Evolutionary conservation across 2,888 invertebrate genomes (phyloP), one percentile per base, ranked within the genome.

Genomic region (Pristionchus exspectatus): DNA sequence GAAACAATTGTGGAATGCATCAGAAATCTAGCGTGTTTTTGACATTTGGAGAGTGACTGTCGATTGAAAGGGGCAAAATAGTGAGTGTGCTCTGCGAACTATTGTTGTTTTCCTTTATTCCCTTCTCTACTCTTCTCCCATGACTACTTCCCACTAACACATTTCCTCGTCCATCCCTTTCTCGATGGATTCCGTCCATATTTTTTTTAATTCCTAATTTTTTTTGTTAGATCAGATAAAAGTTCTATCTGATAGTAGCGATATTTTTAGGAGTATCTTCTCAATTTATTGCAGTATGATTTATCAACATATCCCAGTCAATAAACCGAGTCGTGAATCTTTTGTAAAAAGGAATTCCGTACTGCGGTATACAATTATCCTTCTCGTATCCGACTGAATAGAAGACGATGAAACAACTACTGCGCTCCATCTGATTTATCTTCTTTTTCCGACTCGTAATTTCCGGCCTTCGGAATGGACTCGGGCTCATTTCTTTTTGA

Each of bases 81-180:
- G 72, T 72, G 72, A 72, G 72, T 72, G 72, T 72, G 72, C 72
- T 72, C 72, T 72, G 72, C 72, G 72, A 72, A 72, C 72, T 72
- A 72, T 72, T 72, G 72, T 72, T 72, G 72, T 72, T 72, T 72
- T 72, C 30, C 72, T 33, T 33, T 59, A 59, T 18, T 59, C 33
- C 72, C 30, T 69, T 69, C 69, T 33, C 72, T 72, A 72, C 72
- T 72, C 30, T 72, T 33, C 72, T 27, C 14, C 72, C 30, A 30
- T 72, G n/a, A 27, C 69, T 69, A 27, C 72, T 30, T 30, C 12
- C 33, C 72, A n/a, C 33, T 21, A 30, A 18, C 30, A 72, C 72
- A 30, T 33, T 72, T 33, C 72, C 30, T 30, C 33, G 72, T 72
- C 14, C 33, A 16, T 33, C 33, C 44, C 33, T 72, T 72, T 16